Evolutionary conservation across 2,888 invertebrate species (phyloP).

Genomic region (Nasonia oneida): DNA sequence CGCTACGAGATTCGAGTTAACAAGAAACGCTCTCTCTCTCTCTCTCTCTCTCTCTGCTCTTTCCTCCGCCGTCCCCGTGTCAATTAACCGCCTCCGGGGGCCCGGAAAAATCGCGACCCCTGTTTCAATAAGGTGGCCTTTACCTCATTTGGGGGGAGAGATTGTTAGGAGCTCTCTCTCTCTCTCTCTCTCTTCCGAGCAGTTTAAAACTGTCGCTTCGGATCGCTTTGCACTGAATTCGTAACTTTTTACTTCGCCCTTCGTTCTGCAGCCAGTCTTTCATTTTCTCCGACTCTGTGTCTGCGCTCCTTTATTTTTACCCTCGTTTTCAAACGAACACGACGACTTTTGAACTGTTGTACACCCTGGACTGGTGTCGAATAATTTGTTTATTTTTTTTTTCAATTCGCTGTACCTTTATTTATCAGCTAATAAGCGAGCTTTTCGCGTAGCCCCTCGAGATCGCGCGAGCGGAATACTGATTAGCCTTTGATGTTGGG

Average conservation of each 20-base stretch:
- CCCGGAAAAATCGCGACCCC: constrained; percentile 79
- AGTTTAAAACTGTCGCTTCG: constrained; percentile 77
- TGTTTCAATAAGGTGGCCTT: constrained; percentile 79
- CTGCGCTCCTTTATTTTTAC: constrained; percentile 29
- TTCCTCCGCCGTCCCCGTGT: constrained; percentile 73
- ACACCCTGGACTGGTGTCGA: background rate
- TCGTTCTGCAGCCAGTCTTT: background rate
- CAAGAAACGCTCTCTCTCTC: constrained; percentile 72
- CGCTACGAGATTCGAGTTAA: constrained; percentile 77
- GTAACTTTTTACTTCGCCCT: constrained; percentile 64
- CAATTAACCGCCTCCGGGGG: constrained; percentile 77
- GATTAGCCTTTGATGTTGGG: constrained; percentile 20
- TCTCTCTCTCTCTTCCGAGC: constrained; percentile 47
- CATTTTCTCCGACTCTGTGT: background rate
- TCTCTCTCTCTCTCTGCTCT: constrained; percentile 65
- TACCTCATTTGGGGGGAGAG: constrained; percentile 78
- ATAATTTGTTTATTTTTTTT: constrained; percentile 49
- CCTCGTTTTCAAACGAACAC: constrained; percentile 33
- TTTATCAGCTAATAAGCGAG: background rate
- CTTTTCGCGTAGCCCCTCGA: background rate
- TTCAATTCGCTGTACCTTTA: background rate
- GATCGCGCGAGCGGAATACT: background rate
- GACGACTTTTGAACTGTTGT: constrained; percentile 7
- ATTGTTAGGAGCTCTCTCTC: constrained; percentile 73
- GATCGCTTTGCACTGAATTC: constrained; percentile 77